A percentile compares a stretch with the other conserved stretches of the same genome.
These are phyloP conservation scores for Fabriciana adippe DNA, from an alignment of 2,888 invertebrate species.

Conservation along the genomic window DNA sequence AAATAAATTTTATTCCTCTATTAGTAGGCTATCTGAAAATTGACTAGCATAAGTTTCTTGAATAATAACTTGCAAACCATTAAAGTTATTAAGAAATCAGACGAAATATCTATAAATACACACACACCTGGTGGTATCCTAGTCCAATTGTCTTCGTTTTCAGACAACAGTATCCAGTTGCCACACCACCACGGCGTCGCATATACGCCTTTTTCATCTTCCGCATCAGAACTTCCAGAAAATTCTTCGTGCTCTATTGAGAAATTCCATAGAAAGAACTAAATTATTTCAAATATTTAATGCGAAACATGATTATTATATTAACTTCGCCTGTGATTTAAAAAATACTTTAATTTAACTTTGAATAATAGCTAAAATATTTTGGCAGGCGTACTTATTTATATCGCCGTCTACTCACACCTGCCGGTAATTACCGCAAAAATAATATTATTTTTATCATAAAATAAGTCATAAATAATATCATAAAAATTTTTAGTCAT, in stretches of 20 bases:
- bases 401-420: background rate
- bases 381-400: background rate
- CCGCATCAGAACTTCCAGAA: conserved; percentile 75
- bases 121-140: conserved; percentile 70
- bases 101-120: background rate
- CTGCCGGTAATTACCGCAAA: background rate
- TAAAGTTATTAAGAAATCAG: background rate
- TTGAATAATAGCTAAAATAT: background rate
- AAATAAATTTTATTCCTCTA: background rate
- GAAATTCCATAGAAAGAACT: background rate
- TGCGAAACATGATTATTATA: no score
- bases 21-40: background rate
- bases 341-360: background rate
- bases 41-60: background rate
- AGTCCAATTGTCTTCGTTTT: conserved; percentile 73
- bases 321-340: background rate
- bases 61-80: background rate
- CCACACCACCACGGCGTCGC: conserved; percentile 90
- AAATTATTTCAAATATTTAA: background rate
- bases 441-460: no score
- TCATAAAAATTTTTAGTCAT: no score
- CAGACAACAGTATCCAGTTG: conserved; percentile 86
- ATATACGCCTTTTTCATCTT: conserved; percentile 88
- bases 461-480: no score
- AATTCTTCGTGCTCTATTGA: conserved; percentile 80